Percentiles rank a stretch among this genome's conserved stretches.
These are phyloP conservation scores for Cactoblastis cactorum DNA, from an alignment of 2,888 invertebrate species.

Conservation along the genomic window DNA sequence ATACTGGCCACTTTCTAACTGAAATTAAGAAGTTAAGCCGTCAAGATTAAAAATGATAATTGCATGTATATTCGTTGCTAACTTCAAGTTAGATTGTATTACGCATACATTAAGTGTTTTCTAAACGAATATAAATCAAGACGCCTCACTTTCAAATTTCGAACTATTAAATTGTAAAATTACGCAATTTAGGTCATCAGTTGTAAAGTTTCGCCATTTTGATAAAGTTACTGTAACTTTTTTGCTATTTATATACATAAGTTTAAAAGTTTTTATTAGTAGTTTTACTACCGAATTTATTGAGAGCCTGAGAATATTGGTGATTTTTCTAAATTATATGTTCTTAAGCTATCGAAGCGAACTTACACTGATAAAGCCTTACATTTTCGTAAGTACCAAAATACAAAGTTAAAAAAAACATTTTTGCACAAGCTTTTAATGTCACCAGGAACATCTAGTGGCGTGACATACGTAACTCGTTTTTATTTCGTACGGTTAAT, in stretches of 20 bases:
- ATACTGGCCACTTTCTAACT: constrained; percentile 15
- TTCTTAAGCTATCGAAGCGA: no score
- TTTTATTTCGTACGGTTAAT: no score
- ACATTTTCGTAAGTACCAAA: no score
- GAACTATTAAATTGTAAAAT: constrained; percentile 25
- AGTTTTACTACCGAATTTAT: no score
- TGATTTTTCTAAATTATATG: no score
- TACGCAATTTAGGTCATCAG: constrained; percentile 10
- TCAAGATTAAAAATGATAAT: background rate
- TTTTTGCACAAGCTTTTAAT: no score
- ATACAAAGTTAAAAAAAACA: no score
- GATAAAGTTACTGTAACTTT: constrained; percentile 4
- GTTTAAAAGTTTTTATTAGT: no score
- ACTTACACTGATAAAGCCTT: no score
- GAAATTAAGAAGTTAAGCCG: constrained; percentile 7
- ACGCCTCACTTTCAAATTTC: constrained; percentile 21
- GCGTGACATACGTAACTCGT: no score
- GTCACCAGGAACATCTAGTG: no score
- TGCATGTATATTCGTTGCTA: background rate
- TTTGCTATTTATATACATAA: background rate
- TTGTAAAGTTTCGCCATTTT: constrained; percentile 10
- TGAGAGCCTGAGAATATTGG: no score
- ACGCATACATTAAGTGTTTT: constrained; percentile 14
- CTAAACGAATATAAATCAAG: constrained; percentile 22
- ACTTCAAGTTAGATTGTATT: background rate